A percentile compares a stretch with the other conserved stretches of the same genome.
Conservation (phyloP, 2,888 invertebrate species). For the Drosophila parthenogenetica region DNA sequence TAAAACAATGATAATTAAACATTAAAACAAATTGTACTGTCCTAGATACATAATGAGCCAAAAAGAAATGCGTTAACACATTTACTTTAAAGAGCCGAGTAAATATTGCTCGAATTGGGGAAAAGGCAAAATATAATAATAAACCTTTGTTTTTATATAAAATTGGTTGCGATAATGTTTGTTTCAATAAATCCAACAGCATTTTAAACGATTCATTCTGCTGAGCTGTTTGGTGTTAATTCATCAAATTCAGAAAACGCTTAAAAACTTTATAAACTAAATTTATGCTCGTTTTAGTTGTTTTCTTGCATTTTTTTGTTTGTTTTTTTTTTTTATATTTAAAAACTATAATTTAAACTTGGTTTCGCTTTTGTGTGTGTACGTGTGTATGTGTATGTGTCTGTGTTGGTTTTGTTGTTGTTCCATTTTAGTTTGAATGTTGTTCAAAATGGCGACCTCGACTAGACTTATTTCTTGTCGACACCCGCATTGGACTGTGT, state of each 20-base stretch:
- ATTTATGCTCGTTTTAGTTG: conserved; percentile 34
- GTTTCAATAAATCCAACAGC: conserved; percentile 37
- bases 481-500: conserved; percentile 74
- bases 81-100: conserved; percentile 12
- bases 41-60: conserved; percentile 56
- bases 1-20: conserved; percentile 67
- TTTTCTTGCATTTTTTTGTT: conserved; percentile 33
- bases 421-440: conserved; percentile 13
- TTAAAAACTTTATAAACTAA: conserved; percentile 68
- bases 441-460: conserved; percentile 31
- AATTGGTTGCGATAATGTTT: conserved; percentile 14
- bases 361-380: conserved; percentile 36
- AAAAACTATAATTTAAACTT: conserved; percentile 67
- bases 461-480: conserved; percentile 62
- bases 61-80: conserved; percentile 27
- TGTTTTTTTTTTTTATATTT: conserved; percentile 41
- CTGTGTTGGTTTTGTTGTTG: conserved; percentile 18
- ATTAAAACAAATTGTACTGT: conserved; percentile 72
- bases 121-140: conserved; percentile 22
- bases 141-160: conserved; percentile 15
- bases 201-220: conserved; percentile 21
- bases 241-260: conserved; percentile 48
- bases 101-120: conserved; percentile 2
- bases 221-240: conserved; percentile 20
- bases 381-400: conserved; percentile 19